Percentiles rank a stretch among this genome's conserved stretches.
These are phyloP conservation scores for Chelonus formosanus DNA, from an alignment of 2,888 invertebrate genomes.

Conservation along the genomic window DNA sequence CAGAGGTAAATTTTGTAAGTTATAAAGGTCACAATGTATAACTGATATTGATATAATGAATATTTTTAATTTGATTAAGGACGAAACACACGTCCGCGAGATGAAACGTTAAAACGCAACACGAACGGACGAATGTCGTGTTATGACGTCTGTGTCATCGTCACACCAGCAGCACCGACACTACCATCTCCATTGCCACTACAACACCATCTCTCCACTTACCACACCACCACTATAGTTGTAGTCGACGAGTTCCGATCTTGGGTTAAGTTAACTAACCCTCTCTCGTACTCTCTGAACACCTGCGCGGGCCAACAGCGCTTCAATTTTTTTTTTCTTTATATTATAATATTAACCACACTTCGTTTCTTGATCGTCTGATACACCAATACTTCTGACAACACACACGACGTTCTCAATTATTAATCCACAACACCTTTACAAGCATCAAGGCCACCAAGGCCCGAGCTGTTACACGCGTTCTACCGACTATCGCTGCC, in stretches of 20 bases:
- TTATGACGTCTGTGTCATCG: conserved; percentile 57
- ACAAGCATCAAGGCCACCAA: conserved; percentile 33
- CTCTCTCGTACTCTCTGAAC: conserved; percentile 39
- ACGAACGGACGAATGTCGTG: conserved; percentile 45
- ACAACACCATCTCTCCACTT: conserved; percentile 26
- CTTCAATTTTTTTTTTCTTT: conserved; percentile 23
- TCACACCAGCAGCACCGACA: conserved; percentile 48
- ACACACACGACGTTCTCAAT: conserved; percentile 22
- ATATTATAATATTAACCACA: conserved; percentile 16
- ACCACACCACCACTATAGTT: conserved; percentile 25
- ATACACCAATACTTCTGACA: conserved; percentile 13
- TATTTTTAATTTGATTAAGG: not conserved
- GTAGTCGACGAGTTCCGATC: conserved; percentile 13
- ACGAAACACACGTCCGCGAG: not conserved
- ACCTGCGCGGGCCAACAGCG: conserved; percentile 35
- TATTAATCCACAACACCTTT: no score
- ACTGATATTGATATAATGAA: no score
- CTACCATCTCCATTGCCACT: conserved; percentile 28
- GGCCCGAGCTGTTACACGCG: conserved; percentile 35
- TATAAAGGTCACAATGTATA: no score
- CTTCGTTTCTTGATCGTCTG: not conserved
- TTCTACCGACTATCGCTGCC: conserved; percentile 37
- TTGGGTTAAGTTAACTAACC: conserved; percentile 55
- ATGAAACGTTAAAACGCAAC: conserved; percentile 15
- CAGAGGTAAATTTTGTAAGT: no score